Evolutionary conservation across 2,888 invertebrate species (phyloP), one percentile per base, ranked within the genome.

Genomic region (Agrochola lota): DNA sequence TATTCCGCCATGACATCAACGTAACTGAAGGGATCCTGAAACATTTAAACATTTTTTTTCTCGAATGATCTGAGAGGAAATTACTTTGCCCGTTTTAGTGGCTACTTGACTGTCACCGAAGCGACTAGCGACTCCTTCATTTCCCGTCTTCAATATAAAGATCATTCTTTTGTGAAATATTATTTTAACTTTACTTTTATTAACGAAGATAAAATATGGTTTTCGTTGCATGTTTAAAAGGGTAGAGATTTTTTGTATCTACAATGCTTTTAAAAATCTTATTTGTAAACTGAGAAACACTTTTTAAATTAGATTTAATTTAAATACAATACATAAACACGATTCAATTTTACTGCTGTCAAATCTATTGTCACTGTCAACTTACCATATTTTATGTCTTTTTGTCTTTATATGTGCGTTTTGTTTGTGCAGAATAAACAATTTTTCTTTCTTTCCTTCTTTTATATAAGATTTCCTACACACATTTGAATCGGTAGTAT

Each of bases 81-180:
- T 92, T 92, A 89, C 91, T 78, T 90, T 86, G 87, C 89, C 86
- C 90, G 84, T 90, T 91, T 91, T 88, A 91, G 90, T 91, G 88
- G 87, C 84, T 81, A 74, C 76, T 83, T 84, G 86, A 87, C 84
- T 87, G 89, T 87, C 87, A 78, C 89, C 81, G 83, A 72, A 78
- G 82, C 75, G 77, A 85, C 85, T 87, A 84, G 88, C 80, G 90
- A 88, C 85, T 89, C 77, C 84, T 90, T 92, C 91, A 92, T 92
- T 92, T 92, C 92, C 92, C 84, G 80, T 76, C 76, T 81, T 78
- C 80, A 76, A 73, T 80, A 84, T 88, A 83, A 81, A 88, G 87
- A 83, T 85, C 85, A 87, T 85, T 89, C 88, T 88, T 89, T 90
- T 89, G 85, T 88, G 64, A 85, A 89, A 89, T 86, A 82, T 88